A percentile compares a stretch with the other conserved stretches of the same genome.
Conservation (phyloP, 2,888 invertebrate genomes). For the Alcis repandata region DNA sequence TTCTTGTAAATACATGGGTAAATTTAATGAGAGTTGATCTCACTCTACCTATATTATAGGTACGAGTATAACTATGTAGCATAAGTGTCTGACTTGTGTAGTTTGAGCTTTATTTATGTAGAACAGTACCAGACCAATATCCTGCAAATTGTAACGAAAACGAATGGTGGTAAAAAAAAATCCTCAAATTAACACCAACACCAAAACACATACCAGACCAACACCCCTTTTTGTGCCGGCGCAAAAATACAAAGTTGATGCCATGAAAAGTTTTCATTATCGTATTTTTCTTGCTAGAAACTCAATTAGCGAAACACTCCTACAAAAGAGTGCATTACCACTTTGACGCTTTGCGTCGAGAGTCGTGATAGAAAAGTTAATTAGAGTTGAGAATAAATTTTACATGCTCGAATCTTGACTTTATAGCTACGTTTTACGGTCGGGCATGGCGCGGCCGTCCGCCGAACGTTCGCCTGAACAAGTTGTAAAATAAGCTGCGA, state of each 20-base stretch:
- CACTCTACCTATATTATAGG: too few relatives aligned
- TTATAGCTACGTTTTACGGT: conserved; percentile 49
- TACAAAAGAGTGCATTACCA: conserved; percentile 38
- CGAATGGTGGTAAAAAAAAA: background rate
- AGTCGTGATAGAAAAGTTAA: conserved; percentile 45
- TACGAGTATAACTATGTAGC: too few relatives aligned
- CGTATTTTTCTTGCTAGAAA: conserved; percentile 4
- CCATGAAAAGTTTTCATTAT: conserved; percentile 6
- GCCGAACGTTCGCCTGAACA: conserved; percentile 32
- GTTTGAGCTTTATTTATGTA: too few relatives aligned
- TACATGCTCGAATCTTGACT: conserved; percentile 48
- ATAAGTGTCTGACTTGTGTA: too few relatives aligned
- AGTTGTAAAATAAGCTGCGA: conserved; percentile 46
- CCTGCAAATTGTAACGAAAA: too few relatives aligned
- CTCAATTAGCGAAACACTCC: conserved; percentile 29
- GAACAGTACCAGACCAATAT: too few relatives aligned
- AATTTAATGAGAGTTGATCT: too few relatives aligned
- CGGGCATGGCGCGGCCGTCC: conserved; percentile 22
- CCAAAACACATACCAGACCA: conserved; percentile 1
- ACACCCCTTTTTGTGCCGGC: background rate
- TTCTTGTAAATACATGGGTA: too few relatives aligned
- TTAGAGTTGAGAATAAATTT: conserved; percentile 45
- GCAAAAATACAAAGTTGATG: conserved; percentile 1
- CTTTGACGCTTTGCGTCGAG: conserved; percentile 37
- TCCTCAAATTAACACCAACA: background rate